These are phyloP conservation scores for Heterotilapia buettikoferi DNA, from an alignment of 2,113 vertebrate species.

Conservation along the genomic window DNA sequence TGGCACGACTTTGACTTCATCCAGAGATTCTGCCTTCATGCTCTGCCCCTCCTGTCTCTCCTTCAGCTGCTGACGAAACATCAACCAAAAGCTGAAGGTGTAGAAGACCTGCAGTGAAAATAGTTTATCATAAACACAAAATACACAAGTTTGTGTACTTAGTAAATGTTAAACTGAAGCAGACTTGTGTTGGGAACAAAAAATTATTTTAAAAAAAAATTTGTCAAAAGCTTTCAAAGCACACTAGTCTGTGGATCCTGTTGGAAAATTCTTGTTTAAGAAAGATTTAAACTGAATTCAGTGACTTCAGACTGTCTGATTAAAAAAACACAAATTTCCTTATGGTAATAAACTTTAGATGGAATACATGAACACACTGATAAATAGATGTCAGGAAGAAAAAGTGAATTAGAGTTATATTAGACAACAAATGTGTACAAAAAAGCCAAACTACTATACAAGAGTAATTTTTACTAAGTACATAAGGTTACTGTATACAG, in stretches of 20 bases:
- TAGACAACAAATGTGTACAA: neutral
- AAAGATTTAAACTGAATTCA: neutral
- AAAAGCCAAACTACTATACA: neutral
- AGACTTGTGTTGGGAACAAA: neutral
- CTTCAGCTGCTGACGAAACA: conserved; percentile 72
- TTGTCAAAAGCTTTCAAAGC: neutral
- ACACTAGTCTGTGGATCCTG: neutral
- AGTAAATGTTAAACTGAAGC: neutral
- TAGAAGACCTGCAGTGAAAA: conserved; percentile 64
- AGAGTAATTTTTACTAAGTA: neutral
- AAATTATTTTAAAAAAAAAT: rapidly evolving
- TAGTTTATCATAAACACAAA: neutral
- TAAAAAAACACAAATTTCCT: neutral
- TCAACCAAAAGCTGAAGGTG: conserved; percentile 73
- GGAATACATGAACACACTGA: neutral
- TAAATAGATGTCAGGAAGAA: neutral
- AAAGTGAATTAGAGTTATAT: neutral
- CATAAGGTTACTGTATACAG: neutral
- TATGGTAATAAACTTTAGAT: neutral
- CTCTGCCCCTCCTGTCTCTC: conserved; percentile 53
- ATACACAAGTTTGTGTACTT: neutral
- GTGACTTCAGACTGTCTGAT: neutral
- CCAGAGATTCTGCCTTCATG: conserved; percentile 36
- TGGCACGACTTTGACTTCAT: conserved; percentile 47
- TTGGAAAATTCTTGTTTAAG: neutral